Evolutionary conservation across 2,888 invertebrate species (phyloP).

Genomic region (Tachina grossa): DNA sequence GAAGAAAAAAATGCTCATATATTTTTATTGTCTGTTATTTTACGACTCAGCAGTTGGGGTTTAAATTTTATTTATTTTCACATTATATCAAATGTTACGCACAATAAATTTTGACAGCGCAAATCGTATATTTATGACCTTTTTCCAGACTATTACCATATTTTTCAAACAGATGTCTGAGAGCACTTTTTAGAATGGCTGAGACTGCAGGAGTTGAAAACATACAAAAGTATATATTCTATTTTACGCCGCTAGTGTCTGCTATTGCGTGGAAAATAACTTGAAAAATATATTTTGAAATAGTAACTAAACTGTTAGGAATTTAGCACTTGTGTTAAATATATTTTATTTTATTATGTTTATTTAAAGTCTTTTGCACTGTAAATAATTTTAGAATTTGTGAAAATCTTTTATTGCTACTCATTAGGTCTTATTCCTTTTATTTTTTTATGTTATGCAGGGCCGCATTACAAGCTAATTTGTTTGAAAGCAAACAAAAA

Average conservation of each 20-base stretch:
- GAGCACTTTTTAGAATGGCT: neutral
- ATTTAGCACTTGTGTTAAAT: neutral
- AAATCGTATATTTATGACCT: conserved; percentile 53
- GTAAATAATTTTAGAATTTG: no score
- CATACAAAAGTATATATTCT: neutral
- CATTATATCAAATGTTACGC: conserved; percentile 49
- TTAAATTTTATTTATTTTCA: conserved; percentile 20
- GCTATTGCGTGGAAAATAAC: neutral
- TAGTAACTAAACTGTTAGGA: neutral
- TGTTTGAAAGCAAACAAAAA: no score
- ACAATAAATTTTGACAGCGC: conserved; percentile 55
- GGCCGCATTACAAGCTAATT: no score
- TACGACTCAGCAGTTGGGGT: neutral
- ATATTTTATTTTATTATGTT: no score
- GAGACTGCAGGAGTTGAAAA: neutral
- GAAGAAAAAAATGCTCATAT: neutral
- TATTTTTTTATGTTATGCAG: no score
- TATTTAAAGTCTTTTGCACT: no score
- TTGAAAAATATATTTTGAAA: neutral
- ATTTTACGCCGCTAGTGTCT: neutral
- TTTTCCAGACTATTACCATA: conserved; percentile 31
- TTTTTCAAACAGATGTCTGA: conserved; percentile 34
- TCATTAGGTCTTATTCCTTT: no score
- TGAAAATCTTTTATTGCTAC: no score
- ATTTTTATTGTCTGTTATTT: conserved; percentile 22